A percentile compares a stretch with the other conserved stretches of the same genome.
These are phyloP conservation scores for Chaetura pelagica DNA, from an alignment of 2,113 vertebrate species.

Conservation along the genomic window DNA sequence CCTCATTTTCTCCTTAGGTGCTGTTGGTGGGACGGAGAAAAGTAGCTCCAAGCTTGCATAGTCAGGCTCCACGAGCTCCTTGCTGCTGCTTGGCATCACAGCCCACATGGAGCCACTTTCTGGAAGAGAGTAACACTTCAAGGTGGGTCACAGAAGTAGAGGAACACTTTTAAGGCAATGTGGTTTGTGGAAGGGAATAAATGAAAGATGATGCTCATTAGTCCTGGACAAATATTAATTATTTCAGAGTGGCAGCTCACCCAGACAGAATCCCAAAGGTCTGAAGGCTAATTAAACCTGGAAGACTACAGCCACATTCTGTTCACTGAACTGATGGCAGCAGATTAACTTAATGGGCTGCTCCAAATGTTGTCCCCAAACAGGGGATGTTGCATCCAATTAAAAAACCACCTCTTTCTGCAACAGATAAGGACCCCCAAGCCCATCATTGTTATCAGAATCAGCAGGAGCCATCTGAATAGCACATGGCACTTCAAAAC, in stretches of 20 bases:
- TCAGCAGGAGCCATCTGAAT: neutral
- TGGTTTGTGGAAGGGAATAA: neutral
- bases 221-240: neutral
- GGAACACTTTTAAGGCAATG: neutral
- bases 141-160: neutral
- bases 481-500: neutral
- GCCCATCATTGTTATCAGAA: neutral
- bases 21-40: constrained; percentile 84
- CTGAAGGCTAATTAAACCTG: constrained; percentile 12
- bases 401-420: neutral
- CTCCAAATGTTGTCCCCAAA: neutral
- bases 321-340: neutral
- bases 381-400: neutral
- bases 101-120: constrained; percentile 89
- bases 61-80: constrained; percentile 80
- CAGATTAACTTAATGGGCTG: neutral
- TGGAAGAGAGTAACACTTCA: constrained; percentile 44
- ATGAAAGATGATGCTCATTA: neutral
- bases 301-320: neutral
- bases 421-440: neutral
- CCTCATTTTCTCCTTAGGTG: constrained; percentile 77
- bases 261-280: neutral
- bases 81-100: constrained; percentile 45
- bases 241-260: neutral
- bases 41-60: constrained; percentile 90